Percentiles rank a stretch among this genome's conserved stretches.
These are phyloP conservation scores for Venustaconcha ellipsiformis DNA, from an alignment of 1,140 invertebrate species.

Conservation along the genomic window DNA sequence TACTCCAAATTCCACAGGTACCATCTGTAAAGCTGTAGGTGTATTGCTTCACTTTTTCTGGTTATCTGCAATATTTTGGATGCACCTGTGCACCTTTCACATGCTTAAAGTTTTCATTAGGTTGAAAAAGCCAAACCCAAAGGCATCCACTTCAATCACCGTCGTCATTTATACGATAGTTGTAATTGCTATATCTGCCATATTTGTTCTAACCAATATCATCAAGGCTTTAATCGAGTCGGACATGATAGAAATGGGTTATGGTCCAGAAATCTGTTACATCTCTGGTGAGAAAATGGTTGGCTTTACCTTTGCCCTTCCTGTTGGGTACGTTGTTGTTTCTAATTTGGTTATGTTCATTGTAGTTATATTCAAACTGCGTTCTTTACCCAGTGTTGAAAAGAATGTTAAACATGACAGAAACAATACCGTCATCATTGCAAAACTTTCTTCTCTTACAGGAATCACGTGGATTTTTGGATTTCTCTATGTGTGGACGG, in stretches of 20 bases:
- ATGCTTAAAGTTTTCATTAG: conserved; percentile 10
- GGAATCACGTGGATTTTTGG: conserved; percentile 29
- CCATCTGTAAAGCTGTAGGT: conserved; percentile 10
- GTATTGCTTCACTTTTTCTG: conserved; percentile 5
- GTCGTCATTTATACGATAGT: background rate
- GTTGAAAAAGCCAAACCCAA: background rate
- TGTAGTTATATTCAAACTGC: conserved; percentile 8
- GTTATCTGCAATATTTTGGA: conserved; percentile 16
- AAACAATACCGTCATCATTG: conserved; percentile 9
- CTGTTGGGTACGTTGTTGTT: conserved; percentile 7
- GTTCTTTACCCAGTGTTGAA: background rate
- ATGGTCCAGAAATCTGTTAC: conserved; percentile 15
- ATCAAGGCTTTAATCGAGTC: background rate
- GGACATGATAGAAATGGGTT: conserved; percentile 3
- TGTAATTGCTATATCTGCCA: background rate
- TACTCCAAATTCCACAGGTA: background rate
- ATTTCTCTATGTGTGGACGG: conserved; percentile 11
- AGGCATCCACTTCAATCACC: background rate
- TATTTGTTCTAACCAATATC: background rate
- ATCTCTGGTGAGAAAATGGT: conserved; percentile 3
- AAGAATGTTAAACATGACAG: background rate
- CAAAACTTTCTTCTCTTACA: conserved; percentile 24
- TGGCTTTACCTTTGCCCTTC: conserved; percentile 5
- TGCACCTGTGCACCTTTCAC: conserved; percentile 16
- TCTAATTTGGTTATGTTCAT: conserved; percentile 14